These are phyloP conservation scores for Netelia virgata DNA, from an alignment of 2,888 invertebrate species.

Conservation along the genomic window DNA sequence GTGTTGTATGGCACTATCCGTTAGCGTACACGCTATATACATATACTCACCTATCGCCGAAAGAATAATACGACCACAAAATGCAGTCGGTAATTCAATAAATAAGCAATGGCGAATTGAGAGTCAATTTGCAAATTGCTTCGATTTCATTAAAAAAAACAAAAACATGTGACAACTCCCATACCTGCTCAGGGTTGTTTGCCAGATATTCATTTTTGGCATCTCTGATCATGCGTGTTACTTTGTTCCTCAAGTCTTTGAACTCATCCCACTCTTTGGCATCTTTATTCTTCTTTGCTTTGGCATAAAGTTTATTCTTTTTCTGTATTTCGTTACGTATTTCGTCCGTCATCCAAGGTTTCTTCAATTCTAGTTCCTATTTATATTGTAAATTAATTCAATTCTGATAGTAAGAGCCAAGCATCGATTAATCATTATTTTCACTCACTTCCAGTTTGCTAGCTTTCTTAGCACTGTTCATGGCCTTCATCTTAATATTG, in stretches of 20 bases:
- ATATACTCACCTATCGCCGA: conserved; percentile 34
- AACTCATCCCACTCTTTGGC: conserved; percentile 84
- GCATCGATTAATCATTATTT: background rate
- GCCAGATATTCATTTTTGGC: conserved; percentile 83
- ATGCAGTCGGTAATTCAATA: background rate
- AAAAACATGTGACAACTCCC: conserved; percentile 35
- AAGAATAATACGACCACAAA: background rate
- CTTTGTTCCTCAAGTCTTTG: conserved; percentile 83
- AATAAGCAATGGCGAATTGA: background rate
- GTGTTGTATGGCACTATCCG: background rate
- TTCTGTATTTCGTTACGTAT: conserved; percentile 83
- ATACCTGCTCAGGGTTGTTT: conserved; percentile 83
- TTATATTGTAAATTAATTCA: background rate
- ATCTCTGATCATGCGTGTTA: conserved; percentile 83
- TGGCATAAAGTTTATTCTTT: conserved; percentile 83
- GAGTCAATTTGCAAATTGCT: background rate
- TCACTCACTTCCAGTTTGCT: conserved; percentile 79
- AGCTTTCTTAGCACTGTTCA: conserved; percentile 77
- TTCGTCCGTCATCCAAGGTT: conserved; percentile 84
- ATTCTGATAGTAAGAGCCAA: too few species aligned
- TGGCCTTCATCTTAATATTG: conserved; percentile 77
- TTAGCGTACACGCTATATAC: background rate
- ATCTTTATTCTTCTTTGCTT: conserved; percentile 83
- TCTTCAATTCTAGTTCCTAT: conserved; percentile 82
- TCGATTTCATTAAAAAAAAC: background rate